Evolutionary conservation across 2,797 vertebrate genomes (phyloP).

Genomic region (Brotula barbata): DNA sequence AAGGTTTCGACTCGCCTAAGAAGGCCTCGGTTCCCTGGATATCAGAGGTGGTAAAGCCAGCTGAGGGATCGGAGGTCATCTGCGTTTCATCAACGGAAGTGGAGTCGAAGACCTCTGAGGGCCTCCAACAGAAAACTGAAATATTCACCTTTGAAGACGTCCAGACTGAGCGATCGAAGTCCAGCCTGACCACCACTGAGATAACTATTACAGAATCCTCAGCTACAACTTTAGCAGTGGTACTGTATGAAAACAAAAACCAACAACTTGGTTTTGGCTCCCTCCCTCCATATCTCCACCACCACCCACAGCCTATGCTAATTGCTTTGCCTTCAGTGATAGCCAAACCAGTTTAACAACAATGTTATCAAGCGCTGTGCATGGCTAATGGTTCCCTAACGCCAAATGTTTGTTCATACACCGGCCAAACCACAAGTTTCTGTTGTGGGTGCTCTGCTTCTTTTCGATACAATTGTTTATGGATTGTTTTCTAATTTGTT

Average conservation of each 20-base stretch:
- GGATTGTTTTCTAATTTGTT: slow-evolving; percentile 44
- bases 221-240: slow-evolving; percentile 84
- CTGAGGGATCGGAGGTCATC: slow-evolving; percentile 35
- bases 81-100: slow-evolving; percentile 27
- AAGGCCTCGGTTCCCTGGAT: slow-evolving; percentile 75
- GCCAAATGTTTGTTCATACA: slow-evolving; percentile 28
- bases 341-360: slow-evolving; percentile 55
- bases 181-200: slow-evolving; percentile 78
- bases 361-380: slow-evolving; percentile 51
- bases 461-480: slow-evolving; percentile 41
- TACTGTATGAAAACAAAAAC: slow-evolving; percentile 80
- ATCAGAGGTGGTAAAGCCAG: slow-evolving; percentile 53
- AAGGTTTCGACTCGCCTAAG: slow-evolving; percentile 63
- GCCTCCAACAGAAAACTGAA: slow-evolving; percentile 71
- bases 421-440: slow-evolving; percentile 44
- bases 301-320: slow-evolving; percentile 34
- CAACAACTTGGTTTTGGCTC: slow-evolving; percentile 40
- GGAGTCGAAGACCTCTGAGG: slow-evolving; percentile 46
- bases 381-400: slow-evolving; percentile 70
- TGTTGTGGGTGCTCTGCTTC: slow-evolving; percentile 49
- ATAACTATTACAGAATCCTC: slow-evolving; percentile 81
- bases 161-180: slow-evolving; percentile 72
- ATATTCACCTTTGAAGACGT: slow-evolving; percentile 81
- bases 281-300: slow-evolving; percentile 44
- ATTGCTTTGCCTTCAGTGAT: slow-evolving; percentile 48